Percentiles rank a stretch among this genome's conserved stretches.
Conservation (phyloP, 2,113 vertebrate genomes). For the Ceyx cyanopectus region DNA sequence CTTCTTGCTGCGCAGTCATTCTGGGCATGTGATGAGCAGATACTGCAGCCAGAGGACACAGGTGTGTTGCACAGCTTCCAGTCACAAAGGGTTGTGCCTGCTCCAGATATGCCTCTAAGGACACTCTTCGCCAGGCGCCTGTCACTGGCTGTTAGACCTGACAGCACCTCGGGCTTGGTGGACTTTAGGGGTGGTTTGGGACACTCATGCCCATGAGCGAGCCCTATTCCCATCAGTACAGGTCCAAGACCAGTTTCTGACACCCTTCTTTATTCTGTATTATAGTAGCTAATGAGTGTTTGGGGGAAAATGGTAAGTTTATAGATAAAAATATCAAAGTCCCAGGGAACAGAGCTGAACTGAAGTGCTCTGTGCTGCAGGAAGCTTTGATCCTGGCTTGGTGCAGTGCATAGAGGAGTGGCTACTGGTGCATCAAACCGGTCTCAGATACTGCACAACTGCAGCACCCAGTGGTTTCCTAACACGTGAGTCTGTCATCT, state of each 20-base stretch:
- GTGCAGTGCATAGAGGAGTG: neutral
- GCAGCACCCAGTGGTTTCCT: neutral
- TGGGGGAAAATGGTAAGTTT: neutral
- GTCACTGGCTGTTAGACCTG: neutral
- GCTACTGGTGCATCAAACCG: neutral
- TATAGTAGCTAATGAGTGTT: neutral
- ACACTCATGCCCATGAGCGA: neutral
- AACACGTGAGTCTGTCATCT: neutral
- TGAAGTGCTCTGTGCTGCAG: neutral
- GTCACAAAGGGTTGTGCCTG: neutral
- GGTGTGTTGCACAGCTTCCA: neutral
- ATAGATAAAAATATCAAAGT: neutral
- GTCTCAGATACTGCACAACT: neutral
- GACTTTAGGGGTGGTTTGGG: neutral
- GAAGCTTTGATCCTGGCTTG: neutral
- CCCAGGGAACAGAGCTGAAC: neutral
- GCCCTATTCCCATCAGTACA: neutral
- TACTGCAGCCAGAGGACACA: neutral
- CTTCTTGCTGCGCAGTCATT: neutral
- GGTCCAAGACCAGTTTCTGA: neutral
- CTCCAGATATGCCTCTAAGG: neutral
- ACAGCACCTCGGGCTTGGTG: neutral
- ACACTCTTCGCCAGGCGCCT: neutral
- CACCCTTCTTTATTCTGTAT: neutral
- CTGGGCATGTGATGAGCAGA: neutral